These are phyloP conservation scores for Apis laboriosa DNA, from an alignment of 1,140 invertebrate species.

Conservation along the genomic window DNA sequence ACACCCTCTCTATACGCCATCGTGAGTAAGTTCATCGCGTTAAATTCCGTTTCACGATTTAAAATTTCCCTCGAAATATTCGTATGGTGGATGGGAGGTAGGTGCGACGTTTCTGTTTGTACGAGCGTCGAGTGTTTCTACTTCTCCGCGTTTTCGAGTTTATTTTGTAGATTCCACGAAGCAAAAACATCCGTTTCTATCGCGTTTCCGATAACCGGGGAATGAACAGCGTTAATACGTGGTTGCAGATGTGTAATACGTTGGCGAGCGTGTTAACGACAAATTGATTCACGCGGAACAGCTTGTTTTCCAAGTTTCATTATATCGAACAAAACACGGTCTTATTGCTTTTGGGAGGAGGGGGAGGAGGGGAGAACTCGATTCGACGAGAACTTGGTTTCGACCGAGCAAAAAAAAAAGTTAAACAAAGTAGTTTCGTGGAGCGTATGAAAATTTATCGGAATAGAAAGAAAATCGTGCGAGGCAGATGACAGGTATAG, in stretches of 20 bases:
- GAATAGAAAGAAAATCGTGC: too few relatives aligned
- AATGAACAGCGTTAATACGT: background rate
- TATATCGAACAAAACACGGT: background rate
- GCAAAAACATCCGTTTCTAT: background rate
- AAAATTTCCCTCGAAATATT: background rate
- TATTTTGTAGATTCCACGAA: too few relatives aligned
- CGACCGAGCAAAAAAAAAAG: too few relatives aligned
- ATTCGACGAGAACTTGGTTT: background rate
- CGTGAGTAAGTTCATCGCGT: background rate
- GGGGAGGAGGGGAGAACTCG: background rate
- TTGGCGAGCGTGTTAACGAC: background rate
- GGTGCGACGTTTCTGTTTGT: background rate
- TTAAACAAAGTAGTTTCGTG: background rate
- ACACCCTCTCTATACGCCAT: too few relatives aligned
- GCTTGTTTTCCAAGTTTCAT: background rate
- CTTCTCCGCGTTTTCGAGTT: background rate
- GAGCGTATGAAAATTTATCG: background rate
- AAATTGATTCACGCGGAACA: background rate
- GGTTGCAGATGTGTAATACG: background rate
- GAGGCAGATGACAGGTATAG: too few relatives aligned
- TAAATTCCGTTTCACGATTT: slow-evolving; percentile 1
- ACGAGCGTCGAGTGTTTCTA: background rate
- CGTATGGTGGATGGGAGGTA: background rate
- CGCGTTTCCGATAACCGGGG: background rate
- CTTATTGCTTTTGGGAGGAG: background rate